Base-by-base conservation (phyloP, 2,113 vertebrate species). In the Syngnathus floridae region DNA sequence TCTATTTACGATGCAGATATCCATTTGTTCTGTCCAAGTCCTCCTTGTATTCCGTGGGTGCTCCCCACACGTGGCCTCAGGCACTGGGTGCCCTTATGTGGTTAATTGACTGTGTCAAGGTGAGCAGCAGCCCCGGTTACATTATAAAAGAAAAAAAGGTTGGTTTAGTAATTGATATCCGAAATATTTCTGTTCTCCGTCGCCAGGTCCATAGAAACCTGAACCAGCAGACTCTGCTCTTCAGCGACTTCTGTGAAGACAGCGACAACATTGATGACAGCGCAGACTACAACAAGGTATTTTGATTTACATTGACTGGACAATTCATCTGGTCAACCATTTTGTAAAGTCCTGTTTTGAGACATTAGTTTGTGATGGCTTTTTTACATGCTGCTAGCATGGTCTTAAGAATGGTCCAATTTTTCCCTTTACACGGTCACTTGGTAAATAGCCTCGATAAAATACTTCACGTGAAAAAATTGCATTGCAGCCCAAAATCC, bases 11-110 rank as follows among this genome's bases (percentile, higher is more conserved):
- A 75, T 79, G 2, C 66, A 98, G 96, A 80, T 98, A 98, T 80
- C 95, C 94, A 7, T 98, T 98, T 87, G 75, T 91, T 38, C 84
- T 98, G 66, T 96, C 96, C 13, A 98, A 98, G 88, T 93, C 91
- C 66, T 98, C 96, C 40, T 95, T 98, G 93, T 98, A 95, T 77
- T 98, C 95, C 0, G 95, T 99, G 19, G 97, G 96, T 59, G 97
- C 95, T 35, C 97, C 96, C 19, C 96, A 99, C 66, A 98, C 94
- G 0, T 98, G 95, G 95, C 97, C 95, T 71, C 96, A 95, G 88
- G 94, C 95, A 7, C 92, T 98, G 64, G 91, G 92, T 48, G 92
- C 95, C 73, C 90, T 98, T 66, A 81, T 95, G 76, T 99, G 96
- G 97, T 84, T 98, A 11, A 96, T 92, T 76, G 96, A 98, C 75